Conservation (phyloP, 2,797 vertebrate species). For the Potorous gilbertii region DNA sequence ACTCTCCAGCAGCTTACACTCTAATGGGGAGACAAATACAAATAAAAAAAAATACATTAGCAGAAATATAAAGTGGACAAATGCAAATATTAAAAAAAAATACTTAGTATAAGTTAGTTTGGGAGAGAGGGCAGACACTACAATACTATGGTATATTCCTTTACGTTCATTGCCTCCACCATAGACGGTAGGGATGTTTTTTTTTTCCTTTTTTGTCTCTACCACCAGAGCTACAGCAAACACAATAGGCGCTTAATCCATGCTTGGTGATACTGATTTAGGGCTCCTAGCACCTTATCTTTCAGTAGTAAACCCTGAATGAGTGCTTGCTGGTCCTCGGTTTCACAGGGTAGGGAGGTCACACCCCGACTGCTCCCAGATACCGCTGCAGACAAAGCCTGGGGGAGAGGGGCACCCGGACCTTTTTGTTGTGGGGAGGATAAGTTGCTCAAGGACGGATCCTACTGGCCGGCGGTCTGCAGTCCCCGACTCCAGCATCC, state of each 20-base stretch:
- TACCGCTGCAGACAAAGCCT: not conserved
- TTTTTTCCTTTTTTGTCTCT: not conserved
- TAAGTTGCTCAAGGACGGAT: not conserved
- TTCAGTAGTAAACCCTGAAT: no score
- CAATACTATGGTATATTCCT: no score
- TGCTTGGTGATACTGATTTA: no score
- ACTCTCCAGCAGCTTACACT: not conserved
- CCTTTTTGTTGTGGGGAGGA: not conserved
- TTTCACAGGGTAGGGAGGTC: not conserved
- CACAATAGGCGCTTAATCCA: no score
- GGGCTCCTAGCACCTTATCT: no score
- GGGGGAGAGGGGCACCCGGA: not conserved
- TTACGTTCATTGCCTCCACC: not conserved
- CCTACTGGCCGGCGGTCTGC: not conserved
- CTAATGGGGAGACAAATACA: not conserved
- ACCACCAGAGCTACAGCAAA: not conserved
- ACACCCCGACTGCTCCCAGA: not conserved
- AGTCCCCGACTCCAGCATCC: not conserved
- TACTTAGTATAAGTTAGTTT: not conserved
- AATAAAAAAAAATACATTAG: not conserved
- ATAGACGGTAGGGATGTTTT: not conserved
- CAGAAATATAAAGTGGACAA: not conserved
- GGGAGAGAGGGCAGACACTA: not conserved
- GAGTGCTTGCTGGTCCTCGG: no score
- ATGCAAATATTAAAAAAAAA: no score